Evolutionary conservation across 35 echinoderm and acorn worm species (phyloP), one percentile per base, ranked within the genome.

Genomic region (Holothuria glaberrima): DNA sequence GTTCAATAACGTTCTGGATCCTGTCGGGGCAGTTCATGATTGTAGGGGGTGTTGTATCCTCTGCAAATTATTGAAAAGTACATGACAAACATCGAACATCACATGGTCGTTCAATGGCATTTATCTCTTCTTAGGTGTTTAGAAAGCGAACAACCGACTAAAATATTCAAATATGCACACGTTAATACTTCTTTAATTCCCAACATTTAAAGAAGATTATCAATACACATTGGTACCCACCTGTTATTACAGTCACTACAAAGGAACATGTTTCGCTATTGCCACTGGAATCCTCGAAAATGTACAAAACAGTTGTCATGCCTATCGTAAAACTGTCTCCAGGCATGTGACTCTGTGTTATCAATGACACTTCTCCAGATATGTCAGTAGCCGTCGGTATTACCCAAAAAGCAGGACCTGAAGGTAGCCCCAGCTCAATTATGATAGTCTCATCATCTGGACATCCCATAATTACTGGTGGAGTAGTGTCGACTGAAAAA

Each of bases 31-130:
- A 80, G 17, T n/a, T n/a, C n/a, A n/a, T n/a, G n/a, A n/a, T n/a
- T n/a, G n/a, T n/a, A n/a, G n/a, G n/a, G n/a, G n/a, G 71, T 20
- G 71, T 75, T 32, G 71, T 75, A 36, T 75, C 71, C 26, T 32
- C 71, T 75, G 28, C 12, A 20, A 75, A 36, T 32, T 16, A 31
- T 30, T 7, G 12, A 75, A 75, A 31, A 32, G 30, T 32, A 0
- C 19, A 75, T 75, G 3, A 4, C 25, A 26, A 9, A 75, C 28
- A 21, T 75, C 6, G 4, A 67, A 67, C 3, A 67, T 30, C 21
- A 30, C 16, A 30, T 67, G 29, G 26, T 32, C 31, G 13, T 75
- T 75, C 6, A 21, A 9, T 13, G 13, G 12, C 36, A 35, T 0
- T 45, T 28, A 4, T 10, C 44, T 10, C 4, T 46, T 5, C 10